Conservation (phyloP, 2,888 invertebrate species). For the Trissolcus japonicus region DNA sequence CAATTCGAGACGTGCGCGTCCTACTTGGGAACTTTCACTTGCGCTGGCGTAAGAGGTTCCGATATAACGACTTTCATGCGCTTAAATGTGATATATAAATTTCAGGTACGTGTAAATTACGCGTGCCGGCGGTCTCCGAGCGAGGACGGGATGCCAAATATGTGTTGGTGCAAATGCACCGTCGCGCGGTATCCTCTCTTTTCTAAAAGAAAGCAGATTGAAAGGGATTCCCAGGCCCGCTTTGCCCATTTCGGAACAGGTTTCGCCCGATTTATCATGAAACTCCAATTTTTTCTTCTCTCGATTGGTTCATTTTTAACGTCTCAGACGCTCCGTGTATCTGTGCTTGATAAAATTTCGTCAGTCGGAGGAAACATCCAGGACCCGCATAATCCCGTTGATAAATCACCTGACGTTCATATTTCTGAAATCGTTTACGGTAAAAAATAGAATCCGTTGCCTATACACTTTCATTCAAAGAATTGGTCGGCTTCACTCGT, state of each 20-base stretch:
- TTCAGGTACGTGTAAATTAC: constrained; percentile 58
- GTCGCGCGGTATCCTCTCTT: constrained; percentile 28
- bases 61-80: constrained; percentile 62
- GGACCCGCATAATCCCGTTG: too few species aligned
- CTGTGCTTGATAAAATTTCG: too few species aligned
- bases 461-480: too few species aligned
- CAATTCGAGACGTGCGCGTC: constrained; percentile 69
- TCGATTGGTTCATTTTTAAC: too few species aligned
- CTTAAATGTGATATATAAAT: constrained; percentile 57
- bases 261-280: constrained; percentile 5
- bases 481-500: too few species aligned
- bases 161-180: constrained; percentile 46
- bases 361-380: too few species aligned
- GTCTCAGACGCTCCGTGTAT: too few species aligned
- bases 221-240: constrained; percentile 21
- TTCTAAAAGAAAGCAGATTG: constrained; percentile 51
- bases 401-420: too few species aligned
- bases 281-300: too few species aligned
- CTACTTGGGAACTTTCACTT: constrained; percentile 76
- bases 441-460: too few species aligned
- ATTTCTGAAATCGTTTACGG: too few species aligned
- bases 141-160: constrained; percentile 46
- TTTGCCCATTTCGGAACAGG: constrained; percentile 11
- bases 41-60: constrained; percentile 73
- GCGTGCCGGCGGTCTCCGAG: constrained; percentile 38